These are phyloP conservation scores for Cerastis leucographa DNA, from an alignment of 2,888 invertebrate species.

Conservation along the genomic window DNA sequence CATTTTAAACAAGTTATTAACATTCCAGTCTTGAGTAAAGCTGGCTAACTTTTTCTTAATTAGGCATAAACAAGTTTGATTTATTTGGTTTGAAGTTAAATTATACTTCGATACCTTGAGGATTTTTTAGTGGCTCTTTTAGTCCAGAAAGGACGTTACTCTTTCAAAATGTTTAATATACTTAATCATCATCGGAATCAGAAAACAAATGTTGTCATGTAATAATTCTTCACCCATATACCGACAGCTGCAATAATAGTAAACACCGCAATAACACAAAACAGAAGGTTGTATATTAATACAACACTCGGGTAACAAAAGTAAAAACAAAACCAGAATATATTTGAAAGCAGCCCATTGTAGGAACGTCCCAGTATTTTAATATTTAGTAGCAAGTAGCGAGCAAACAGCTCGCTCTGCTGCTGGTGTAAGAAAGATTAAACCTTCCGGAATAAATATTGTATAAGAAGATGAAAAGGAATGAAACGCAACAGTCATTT, in stretches of 20 bases:
- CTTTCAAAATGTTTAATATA: background rate
- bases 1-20: background rate
- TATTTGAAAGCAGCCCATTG: conserved; percentile 30
- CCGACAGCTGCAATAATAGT: background rate
- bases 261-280: conserved; percentile 17
- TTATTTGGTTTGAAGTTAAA: background rate
- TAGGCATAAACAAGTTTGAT: background rate
- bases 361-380: conserved; percentile 37
- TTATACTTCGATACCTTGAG: background rate
- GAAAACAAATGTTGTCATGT: background rate
- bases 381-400: conserved; percentile 49
- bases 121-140: too few relatives aligned
- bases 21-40: background rate
- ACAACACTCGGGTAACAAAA: conserved; percentile 13
- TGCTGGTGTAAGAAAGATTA: conserved; percentile 57
- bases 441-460: conserved; percentile 46
- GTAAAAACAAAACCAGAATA: conserved; percentile 21
- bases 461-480: conserved; percentile 25
- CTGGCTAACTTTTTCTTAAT: background rate
- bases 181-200: background rate
- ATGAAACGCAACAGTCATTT: conserved; percentile 4
- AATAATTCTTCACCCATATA: too few relatives aligned
- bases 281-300: conserved; percentile 19
- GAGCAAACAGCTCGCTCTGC: conserved; percentile 16
- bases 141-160: too few relatives aligned